A percentile compares a stretch with the other conserved stretches of the same genome.
phyloP scores from a whole-genome alignment of 2,888 invertebrate species.

The Hydraecia micacea region DNA sequence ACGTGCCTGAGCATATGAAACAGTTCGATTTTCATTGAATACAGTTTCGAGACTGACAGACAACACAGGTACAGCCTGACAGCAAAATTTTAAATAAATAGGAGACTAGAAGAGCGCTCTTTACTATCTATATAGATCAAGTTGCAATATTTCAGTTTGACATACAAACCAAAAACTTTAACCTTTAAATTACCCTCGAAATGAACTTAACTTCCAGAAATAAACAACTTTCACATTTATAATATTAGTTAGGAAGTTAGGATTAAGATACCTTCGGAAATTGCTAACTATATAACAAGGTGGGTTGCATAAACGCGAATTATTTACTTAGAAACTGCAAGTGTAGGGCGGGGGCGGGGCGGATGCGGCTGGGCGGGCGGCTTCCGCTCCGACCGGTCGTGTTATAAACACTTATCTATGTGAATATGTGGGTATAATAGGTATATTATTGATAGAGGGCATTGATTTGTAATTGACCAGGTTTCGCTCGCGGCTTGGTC shows the following conservation, averaged over 20 bases:
- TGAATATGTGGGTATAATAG: conserved; percentile 1
- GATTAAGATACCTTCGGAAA: too few relatives aligned
- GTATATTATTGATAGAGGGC: not conserved
- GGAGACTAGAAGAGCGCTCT: too few relatives aligned
- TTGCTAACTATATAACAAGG: conserved; percentile 5
- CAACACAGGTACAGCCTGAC: not conserved
- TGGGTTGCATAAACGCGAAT: conserved; percentile 27
- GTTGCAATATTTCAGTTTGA: not conserved
- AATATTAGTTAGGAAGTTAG: too few relatives aligned
- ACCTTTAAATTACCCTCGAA: not conserved
- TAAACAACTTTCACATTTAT: too few relatives aligned
- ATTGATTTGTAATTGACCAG: not conserved
- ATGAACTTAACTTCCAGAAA: conserved; percentile 4
- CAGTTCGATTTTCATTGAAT: not conserved
- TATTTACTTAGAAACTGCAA: conserved; percentile 57
- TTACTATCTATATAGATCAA: not conserved
- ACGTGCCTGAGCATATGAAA: not conserved
- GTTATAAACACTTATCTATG: conserved; percentile 22
- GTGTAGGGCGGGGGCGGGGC: conserved; percentile 48
- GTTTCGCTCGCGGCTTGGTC: too few relatives aligned
- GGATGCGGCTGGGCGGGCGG: conserved; percentile 42
- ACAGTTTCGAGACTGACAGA: not conserved
- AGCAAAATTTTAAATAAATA: too few relatives aligned
- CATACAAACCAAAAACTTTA: not conserved
- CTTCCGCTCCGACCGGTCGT: conserved; percentile 29